A percentile compares a stretch with the other conserved stretches of the same genome.
Evolutionary conservation across 2,888 invertebrate species (phyloP).

Genomic region (Nebria brevicollis): DNA sequence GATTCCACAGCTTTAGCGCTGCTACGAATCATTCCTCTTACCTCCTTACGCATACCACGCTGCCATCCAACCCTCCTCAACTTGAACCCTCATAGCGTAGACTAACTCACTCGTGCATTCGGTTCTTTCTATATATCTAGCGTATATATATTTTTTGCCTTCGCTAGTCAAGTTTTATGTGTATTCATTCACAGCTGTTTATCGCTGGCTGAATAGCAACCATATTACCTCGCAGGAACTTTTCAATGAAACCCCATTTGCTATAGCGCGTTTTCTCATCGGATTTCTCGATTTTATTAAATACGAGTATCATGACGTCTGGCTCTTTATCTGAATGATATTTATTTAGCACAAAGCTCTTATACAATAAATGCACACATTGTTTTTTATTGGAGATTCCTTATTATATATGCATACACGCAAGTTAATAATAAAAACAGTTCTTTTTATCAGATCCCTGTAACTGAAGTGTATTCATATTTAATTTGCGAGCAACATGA

Average conservation of each 20-base stretch:
- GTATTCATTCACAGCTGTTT: constrained; percentile 29
- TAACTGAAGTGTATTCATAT: too few relatives aligned
- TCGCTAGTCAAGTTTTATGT: constrained; percentile 7
- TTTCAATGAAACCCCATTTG: constrained; percentile 30
- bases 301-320: constrained; percentile 23
- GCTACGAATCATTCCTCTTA: not conserved
- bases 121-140: not conserved
- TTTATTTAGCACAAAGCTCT: not conserved
- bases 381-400: too few relatives aligned
- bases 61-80: not conserved
- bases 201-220: constrained; percentile 20
- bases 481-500: too few relatives aligned
- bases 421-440: too few relatives aligned
- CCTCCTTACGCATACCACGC: not conserved
- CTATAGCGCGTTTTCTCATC: constrained; percentile 21
- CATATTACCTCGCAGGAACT: constrained; percentile 14
- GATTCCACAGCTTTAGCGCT: constrained; percentile 16
- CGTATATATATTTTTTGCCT: not conserved
- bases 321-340: constrained; percentile 6
- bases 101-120: not conserved
- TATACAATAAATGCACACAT: too few relatives aligned
- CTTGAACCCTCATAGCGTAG: not conserved
- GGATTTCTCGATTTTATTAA: constrained; percentile 26
- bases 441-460: too few relatives aligned
- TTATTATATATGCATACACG: too few relatives aligned